Conservation (phyloP, 2,888 invertebrate genomes). For the Trachelus stipa region DNA sequence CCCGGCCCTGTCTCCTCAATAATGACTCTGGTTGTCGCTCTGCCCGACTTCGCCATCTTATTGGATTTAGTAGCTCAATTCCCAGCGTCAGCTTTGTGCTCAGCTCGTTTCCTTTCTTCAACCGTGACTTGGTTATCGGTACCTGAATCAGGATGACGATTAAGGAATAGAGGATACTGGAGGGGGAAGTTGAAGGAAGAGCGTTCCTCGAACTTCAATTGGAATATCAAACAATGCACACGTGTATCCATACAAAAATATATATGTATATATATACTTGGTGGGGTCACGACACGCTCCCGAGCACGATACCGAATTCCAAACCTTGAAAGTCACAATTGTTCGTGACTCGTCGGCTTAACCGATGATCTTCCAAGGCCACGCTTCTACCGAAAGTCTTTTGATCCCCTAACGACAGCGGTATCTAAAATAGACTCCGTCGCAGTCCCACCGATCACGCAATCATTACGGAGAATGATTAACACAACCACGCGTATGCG, state of each 20-base stretch:
- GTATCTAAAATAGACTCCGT: neutral
- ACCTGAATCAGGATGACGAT: neutral
- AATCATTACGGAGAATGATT: neutral
- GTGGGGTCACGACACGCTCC: conserved; percentile 33
- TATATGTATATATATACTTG: conserved; percentile 8
- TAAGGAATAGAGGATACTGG: neutral
- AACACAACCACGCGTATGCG: neutral
- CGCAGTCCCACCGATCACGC: neutral
- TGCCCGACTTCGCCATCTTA: neutral
- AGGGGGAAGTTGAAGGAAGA: conserved; percentile 1
- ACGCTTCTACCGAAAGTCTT: conserved; percentile 24
- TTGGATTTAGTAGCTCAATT: conserved; percentile 3
- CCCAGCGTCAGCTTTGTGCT: neutral
- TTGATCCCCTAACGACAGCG: neutral
- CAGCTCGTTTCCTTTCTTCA: neutral
- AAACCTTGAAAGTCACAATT: conserved; percentile 20
- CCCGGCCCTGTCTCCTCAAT: neutral
- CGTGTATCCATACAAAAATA: neutral
- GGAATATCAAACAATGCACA: conserved; percentile 9
- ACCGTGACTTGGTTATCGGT: neutral
- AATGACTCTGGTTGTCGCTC: neutral
- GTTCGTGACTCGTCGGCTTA: neutral
- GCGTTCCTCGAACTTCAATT: neutral
- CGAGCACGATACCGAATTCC: conserved; percentile 18
- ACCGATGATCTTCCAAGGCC: conserved; percentile 26